Evolutionary conservation across 2,113 vertebrate genomes (phyloP).

Genomic region (Odontesthes bonariensis): DNA sequence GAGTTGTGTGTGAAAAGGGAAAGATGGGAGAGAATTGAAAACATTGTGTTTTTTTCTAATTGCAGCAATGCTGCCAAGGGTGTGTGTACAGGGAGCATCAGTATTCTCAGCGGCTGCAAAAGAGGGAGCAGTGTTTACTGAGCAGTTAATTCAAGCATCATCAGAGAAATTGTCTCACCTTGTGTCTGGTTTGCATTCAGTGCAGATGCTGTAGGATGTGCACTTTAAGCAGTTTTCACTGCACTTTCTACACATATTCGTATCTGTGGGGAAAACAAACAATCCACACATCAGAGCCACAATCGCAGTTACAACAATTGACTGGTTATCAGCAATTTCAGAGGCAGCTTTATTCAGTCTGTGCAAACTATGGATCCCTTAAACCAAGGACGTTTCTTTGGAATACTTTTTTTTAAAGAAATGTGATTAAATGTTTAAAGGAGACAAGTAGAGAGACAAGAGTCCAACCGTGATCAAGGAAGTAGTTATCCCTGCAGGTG

Average conservation of each 20-base stretch:
- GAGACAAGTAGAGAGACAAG: neutral
- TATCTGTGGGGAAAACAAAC: conserved; percentile 83
- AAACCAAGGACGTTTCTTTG: neutral
- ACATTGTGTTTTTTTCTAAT: conserved; percentile 21
- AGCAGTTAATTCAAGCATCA: conserved; percentile 55
- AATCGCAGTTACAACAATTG: conserved; percentile 38
- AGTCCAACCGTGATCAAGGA: conserved; percentile 89
- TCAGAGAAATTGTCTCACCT: conserved; percentile 85
- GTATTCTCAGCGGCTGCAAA: conserved; percentile 33
- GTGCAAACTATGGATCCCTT: neutral
- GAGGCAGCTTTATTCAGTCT: conserved; percentile 18
- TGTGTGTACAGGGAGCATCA: conserved; percentile 21
- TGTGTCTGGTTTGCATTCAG: conserved; percentile 90
- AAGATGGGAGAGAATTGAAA: conserved; percentile 11
- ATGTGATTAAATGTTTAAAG: neutral
- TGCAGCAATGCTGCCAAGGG: conserved; percentile 25
- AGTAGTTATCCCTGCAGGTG: conserved; percentile 88
- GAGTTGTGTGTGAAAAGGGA: neutral
- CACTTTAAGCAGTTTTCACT: conserved; percentile 92
- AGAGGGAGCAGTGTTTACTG: conserved; percentile 51
- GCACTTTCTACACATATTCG: conserved; percentile 91
- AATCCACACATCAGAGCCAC: conserved; percentile 51
- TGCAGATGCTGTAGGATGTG: conserved; percentile 89
- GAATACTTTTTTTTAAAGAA: conserved; percentile 4
- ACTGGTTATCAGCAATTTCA: conserved; percentile 44